phyloP scores from a whole-genome alignment of 2,888 invertebrate genomes.

The Mantis religiosa region DNA sequence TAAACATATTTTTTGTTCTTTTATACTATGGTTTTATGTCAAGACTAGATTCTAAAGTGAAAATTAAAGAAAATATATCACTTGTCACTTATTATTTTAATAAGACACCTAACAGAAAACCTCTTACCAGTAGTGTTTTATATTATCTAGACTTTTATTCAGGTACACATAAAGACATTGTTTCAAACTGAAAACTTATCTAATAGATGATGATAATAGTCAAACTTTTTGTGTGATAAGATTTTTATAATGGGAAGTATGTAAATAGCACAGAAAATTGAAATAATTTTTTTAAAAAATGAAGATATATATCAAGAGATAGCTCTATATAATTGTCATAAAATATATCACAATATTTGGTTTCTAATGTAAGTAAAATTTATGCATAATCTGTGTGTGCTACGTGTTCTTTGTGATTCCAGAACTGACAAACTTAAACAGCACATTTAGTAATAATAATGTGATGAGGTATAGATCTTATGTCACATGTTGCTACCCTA shows the following conservation, averaged over 20 bases:
- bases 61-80: neutral
- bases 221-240: neutral
- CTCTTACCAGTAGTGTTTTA: neutral
- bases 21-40: neutral
- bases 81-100: neutral
- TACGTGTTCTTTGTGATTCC: neutral
- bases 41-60: neutral
- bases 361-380: neutral
- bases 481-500: too few relatives aligned
- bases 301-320: too few relatives aligned
- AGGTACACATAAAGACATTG: neutral
- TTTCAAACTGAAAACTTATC: neutral
- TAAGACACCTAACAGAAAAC: neutral
- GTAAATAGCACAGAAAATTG: neutral
- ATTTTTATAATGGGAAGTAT: neutral
- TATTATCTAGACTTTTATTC: neutral
- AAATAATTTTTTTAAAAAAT: too few relatives aligned
- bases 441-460: too few relatives aligned
- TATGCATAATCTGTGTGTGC: neutral
- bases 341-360: neutral
- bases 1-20: neutral
- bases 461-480: too few relatives aligned
- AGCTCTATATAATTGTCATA: too few relatives aligned
- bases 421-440: neutral
- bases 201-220: too few relatives aligned